Evolutionary conservation across 2,797 vertebrate genomes (phyloP), one percentile per base, ranked within the genome.

Genomic region (Gambelia wislizenii): DNA sequence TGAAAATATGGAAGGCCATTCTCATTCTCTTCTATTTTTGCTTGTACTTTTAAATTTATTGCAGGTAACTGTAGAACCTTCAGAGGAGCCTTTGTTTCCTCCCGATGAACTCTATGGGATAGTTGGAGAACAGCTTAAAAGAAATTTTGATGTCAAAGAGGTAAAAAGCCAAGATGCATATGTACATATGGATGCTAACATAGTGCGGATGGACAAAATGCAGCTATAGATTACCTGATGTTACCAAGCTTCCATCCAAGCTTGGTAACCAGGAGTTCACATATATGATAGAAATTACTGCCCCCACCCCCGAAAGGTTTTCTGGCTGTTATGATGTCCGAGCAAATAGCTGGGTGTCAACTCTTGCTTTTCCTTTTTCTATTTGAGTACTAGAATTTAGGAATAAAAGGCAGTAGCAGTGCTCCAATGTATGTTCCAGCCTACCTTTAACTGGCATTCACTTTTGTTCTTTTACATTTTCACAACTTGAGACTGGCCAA

Each of bases 31-130:
- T 64, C 1, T 91, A 14, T 25, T 79, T 27, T 74, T 89, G 22
- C 75, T 61, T 89, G 76, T 1, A 56, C 4, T 76, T 22, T 92
- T 90, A 0, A 87, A 88, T 94, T n/a, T 86, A n/a, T 64, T 91
- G 0, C 91, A 99, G 99, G 98, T 99, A 67, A 98, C 97, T 1
- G 83, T 96, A 81, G 99, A 99, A 92, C 96, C 98, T 0, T 97
- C 97, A 16, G 98, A 99, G 94, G 97, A 98, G 0, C 99, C 99
- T 83, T 97, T 99, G 49, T 99, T 98, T 95, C 98, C 99, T 77
- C 95, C 98, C 30, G 98, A 99, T 95, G 99, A 99, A 92, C 94
- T 99, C 82, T 99, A 99, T 25, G 99, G 99, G 87, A 99, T 99
- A 85, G 98, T 99, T 78, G 99, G 99, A 0, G 97, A 97, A 1